Evolutionary conservation across 2,113 vertebrate genomes (phyloP), one percentile per base, ranked within the genome.

Genomic region (Antechinus flavipes): DNA sequence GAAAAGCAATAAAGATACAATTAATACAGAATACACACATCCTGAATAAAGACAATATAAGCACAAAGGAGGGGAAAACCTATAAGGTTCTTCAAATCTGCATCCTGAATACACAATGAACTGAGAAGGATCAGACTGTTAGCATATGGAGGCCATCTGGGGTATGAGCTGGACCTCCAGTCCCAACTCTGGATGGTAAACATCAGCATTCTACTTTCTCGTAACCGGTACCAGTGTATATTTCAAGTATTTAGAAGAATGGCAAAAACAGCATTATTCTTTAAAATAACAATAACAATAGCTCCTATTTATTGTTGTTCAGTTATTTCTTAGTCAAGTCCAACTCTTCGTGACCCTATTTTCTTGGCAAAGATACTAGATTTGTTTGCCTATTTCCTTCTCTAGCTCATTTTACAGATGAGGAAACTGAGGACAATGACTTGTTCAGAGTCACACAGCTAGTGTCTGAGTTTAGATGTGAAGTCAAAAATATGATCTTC

Each of bases 1-100:
- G 4, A 91, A 93, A 94, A 90, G 76, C 94, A 96, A 94, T 97
- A 97, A 97, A 95, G 84, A 90, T 11, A 54, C 58, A 93, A 96
- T 97, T 96, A 95, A 97, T 96, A 96, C 3, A 16, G 92, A 94
- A 92, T 95, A 94, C 30, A 46, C 54, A 91, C 76, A 93, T 54
- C 90, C 55, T 47, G 58, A 91, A 35, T 42, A n/a, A 89, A 94
- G 96, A 54, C 14, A 84, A 7, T 42, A 84, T 42, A 84, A 84
- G n/a, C 68, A 84, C 7, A 84, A 42, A 12, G 16, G 52, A 94
- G 89, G 89, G n/a, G 76, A 93, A 92, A 53, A 54, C n/a, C 19
- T 42, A 61, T 54, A 35, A 10, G 16, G 3, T 35, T 47, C 12
- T 91, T 97, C 94, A 92, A 53, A 90, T 92, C 61, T 92, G 84